These are phyloP conservation scores for Osmerus mordax DNA, from an alignment of 2,113 vertebrate species.

Conservation along the genomic window DNA sequence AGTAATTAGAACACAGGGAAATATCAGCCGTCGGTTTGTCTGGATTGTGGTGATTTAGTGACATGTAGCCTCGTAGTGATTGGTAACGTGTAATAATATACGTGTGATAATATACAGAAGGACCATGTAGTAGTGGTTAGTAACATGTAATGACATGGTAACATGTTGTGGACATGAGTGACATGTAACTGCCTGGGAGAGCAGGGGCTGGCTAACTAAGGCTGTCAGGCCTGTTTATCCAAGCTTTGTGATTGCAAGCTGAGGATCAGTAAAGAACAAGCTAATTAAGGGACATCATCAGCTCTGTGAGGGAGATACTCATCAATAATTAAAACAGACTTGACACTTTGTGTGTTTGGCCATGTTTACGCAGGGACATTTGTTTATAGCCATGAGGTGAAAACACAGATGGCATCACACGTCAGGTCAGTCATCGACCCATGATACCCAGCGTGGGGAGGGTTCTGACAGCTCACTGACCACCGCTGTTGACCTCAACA, in stretches of 20 bases:
- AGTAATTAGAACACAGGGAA: conserved; percentile 85
- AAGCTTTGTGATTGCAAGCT: neutral
- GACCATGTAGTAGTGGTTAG: too few relatives aligned
- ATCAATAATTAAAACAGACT: neutral
- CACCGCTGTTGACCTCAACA: neutral
- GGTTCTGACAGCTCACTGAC: neutral
- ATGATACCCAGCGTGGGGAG: neutral
- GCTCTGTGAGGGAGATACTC: neutral
- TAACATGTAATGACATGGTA: conserved; percentile 5
- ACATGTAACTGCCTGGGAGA: too few relatives aligned
- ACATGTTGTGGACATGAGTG: conserved; percentile 1
- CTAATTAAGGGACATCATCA: neutral
- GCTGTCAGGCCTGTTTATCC: conserved; percentile 4
- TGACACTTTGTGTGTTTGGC: neutral
- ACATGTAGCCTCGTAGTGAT: too few relatives aligned
- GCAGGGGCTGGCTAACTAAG: too few relatives aligned
- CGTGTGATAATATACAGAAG: neutral
- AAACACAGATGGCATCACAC: neutral
- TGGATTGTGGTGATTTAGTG: too few relatives aligned
- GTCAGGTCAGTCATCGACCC: neutral
- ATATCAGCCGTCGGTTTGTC: too few relatives aligned
- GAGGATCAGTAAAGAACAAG: neutral
- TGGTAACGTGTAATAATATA: too few relatives aligned
- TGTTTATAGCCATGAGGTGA: neutral
- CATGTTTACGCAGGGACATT: neutral